Conservation (phyloP, 2,888 invertebrate species). For the Nemapogon koenigi region DNA sequence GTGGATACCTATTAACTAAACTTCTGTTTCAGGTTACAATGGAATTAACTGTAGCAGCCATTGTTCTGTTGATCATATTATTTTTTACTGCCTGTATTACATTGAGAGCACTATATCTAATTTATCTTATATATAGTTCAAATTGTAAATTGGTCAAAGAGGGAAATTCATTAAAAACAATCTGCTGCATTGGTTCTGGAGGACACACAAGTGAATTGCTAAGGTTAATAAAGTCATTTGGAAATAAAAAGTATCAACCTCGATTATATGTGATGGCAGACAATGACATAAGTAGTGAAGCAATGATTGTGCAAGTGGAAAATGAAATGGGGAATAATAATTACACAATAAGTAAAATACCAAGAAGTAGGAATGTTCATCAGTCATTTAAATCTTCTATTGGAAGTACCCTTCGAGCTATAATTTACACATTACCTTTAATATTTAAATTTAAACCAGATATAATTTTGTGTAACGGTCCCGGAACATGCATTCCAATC, state of each 20-base stretch:
- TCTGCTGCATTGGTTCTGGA: conserved; percentile 79
- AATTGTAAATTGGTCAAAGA: conserved; percentile 25
- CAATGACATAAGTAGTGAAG: conserved; percentile 77
- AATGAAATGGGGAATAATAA: conserved; percentile 24
- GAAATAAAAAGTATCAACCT: conserved; percentile 71
- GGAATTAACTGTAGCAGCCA: too few species aligned
- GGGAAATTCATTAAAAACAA: conserved; percentile 38
- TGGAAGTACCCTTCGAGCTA: conserved; percentile 77
- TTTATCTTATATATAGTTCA: conserved; percentile 26
- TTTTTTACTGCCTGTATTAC: conserved; percentile 17
- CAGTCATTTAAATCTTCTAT: conserved; percentile 85
- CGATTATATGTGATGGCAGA: conserved; percentile 80
- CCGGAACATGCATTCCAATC: conserved; percentile 94
- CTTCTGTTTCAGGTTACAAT: too few species aligned
- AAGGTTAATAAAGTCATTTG: conserved; percentile 69
- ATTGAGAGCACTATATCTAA: conserved; percentile 27
- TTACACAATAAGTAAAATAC: conserved; percentile 68
- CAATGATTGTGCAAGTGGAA: conserved; percentile 68
- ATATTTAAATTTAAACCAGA: conserved; percentile 76
- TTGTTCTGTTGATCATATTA: neutral
- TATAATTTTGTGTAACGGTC: conserved; percentile 91
- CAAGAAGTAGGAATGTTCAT: conserved; percentile 85
- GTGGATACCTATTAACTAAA: too few species aligned
- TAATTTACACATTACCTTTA: conserved; percentile 72
- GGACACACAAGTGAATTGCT: conserved; percentile 97